These are phyloP conservation scores for Mycogona germanica DNA, from an alignment of 2,888 invertebrate species.

Conservation along the genomic window DNA sequence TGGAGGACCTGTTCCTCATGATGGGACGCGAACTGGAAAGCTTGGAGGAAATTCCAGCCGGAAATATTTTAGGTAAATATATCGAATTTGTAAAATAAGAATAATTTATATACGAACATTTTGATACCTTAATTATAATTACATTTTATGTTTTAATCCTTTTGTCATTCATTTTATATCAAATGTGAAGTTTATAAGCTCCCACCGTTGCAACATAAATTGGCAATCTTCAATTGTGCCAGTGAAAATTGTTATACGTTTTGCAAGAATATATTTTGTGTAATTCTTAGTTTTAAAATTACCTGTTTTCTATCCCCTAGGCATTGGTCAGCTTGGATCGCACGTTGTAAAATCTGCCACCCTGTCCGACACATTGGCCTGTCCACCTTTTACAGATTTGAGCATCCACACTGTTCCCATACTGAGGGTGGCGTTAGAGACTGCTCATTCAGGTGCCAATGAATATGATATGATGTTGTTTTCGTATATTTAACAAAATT, in stretches of 20 bases:
- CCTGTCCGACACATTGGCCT: conserved; percentile 61
- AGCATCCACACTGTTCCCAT: conserved; percentile 60
- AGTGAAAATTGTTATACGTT: too few species aligned
- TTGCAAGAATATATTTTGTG: too few species aligned
- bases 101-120: not conserved
- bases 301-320: conserved; percentile 33
- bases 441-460: conserved; percentile 46
- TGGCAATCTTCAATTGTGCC: too few species aligned
- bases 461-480: not conserved
- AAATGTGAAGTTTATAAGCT: not conserved
- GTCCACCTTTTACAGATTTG: conserved; percentile 77
- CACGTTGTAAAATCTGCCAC: conserved; percentile 82
- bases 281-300: not conserved
- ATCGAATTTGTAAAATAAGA: not conserved
- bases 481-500: conserved; percentile 12
- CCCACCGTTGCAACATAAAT: not conserved
- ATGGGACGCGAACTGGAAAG: conserved; percentile 84
- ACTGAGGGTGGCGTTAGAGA: conserved; percentile 84
- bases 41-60: conserved; percentile 68
- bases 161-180: not conserved
- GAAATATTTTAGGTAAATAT: conserved; percentile 65
- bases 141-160: not conserved
- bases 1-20: conserved; percentile 70
- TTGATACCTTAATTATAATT: not conserved
- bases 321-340: conserved; percentile 73